A percentile compares a stretch with the other conserved stretches of the same genome.
Conservation (phyloP, 2,888 invertebrate genomes). For the Argynnis bischoffii region DNA sequence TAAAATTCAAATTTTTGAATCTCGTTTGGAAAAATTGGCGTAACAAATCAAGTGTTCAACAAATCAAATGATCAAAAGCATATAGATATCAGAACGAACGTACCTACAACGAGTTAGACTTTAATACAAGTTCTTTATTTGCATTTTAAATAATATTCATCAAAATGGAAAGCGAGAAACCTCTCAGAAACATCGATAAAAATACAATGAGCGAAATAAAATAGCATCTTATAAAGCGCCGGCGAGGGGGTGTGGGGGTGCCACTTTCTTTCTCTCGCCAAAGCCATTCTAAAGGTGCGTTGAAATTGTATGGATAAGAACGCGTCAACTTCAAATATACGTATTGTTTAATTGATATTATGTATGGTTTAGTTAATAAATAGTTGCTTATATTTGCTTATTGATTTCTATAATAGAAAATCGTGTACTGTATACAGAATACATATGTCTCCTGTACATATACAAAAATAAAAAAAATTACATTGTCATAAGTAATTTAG, state of each 20-base stretch:
- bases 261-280: constrained; percentile 74
- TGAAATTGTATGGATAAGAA: constrained; percentile 48
- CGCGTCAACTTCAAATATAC: neutral
- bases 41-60: too few relatives aligned
- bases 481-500: too few relatives aligned
- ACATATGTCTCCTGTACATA: too few relatives aligned
- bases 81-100: too few relatives aligned
- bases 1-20: too few relatives aligned
- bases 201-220: constrained; percentile 70
- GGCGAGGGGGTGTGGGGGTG: constrained; percentile 45
- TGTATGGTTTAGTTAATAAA: neutral
- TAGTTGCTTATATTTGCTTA: too few relatives aligned
- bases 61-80: too few relatives aligned
- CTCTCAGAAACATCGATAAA: constrained; percentile 48
- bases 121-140: constrained; percentile 7
- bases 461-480: too few relatives aligned
- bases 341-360: neutral
- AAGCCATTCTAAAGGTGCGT: constrained; percentile 52
- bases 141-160: constrained; percentile 24
- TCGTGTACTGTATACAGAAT: too few relatives aligned
- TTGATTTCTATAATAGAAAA: too few relatives aligned
- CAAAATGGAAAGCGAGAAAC: constrained; percentile 28
- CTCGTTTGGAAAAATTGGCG: too few relatives aligned
- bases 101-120: neutral
- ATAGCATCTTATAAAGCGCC: constrained; percentile 63